Conservation (phyloP, 2,113 vertebrate species). For the Harpagus bidentatus region DNA sequence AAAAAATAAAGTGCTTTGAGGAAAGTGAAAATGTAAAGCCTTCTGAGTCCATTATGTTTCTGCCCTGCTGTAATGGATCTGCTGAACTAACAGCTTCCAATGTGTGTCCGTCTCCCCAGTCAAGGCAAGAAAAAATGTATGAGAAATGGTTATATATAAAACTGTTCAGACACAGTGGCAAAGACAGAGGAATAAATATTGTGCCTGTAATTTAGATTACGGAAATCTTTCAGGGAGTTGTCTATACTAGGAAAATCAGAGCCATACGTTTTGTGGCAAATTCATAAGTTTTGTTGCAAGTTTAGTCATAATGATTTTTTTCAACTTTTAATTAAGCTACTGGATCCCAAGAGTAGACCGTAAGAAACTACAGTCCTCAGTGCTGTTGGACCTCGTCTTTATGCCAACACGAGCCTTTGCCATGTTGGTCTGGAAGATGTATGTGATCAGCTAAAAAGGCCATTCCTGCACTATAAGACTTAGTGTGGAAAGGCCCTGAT, state of each 20-base stretch:
- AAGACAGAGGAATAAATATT: background rate
- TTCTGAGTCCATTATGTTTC: background rate
- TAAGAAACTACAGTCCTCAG: background rate
- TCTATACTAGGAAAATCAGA: background rate
- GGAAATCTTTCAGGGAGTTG: background rate
- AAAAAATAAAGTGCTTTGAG: background rate
- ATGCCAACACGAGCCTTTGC: background rate
- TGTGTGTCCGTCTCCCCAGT: background rate
- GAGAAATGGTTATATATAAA: background rate
- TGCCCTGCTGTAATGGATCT: background rate
- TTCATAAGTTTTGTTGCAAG: background rate
- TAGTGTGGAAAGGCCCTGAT: background rate
- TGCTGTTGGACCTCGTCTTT: background rate
- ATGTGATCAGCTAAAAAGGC: background rate
- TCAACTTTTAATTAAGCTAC: background rate
- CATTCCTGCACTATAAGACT: background rate
- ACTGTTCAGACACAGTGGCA: background rate
- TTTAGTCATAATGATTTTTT: background rate
- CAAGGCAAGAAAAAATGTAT: background rate
- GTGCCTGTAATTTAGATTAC: background rate
- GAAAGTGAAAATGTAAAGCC: background rate
- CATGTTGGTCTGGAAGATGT: background rate
- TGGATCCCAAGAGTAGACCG: background rate
- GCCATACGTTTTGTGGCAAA: background rate
- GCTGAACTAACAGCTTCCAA: background rate